Conservation (phyloP, 2,113 vertebrate species). For the Brachyhypopomus occidentalis region DNA sequence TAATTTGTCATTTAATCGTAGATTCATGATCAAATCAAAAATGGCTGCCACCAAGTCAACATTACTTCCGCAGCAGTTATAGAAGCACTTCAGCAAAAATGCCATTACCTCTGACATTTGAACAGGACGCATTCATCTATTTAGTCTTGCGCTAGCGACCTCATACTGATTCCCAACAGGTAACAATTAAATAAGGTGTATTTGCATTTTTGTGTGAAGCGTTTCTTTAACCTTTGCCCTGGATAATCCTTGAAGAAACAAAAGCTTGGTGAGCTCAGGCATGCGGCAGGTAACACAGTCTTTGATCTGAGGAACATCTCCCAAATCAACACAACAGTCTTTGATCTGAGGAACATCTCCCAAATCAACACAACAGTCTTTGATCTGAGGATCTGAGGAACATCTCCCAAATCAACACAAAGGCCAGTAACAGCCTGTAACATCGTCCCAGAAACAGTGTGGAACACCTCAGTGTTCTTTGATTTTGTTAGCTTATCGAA, state of each 20-base stretch:
- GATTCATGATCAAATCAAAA: neutral
- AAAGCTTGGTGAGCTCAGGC: conserved; percentile 51
- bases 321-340: conserved; percentile 67
- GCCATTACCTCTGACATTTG: neutral
- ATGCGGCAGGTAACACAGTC: conserved; percentile 16
- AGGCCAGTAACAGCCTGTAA: conserved; percentile 58
- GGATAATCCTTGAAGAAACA: neutral
- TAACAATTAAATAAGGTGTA: neutral
- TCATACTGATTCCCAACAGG: neutral
- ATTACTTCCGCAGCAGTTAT: neutral
- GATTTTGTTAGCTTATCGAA: conserved; percentile 76
- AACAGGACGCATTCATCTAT: neutral
- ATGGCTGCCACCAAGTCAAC: neutral
- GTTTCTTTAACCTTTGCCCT: neutral
- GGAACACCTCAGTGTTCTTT: conserved; percentile 54
- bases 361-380: conserved; percentile 65
- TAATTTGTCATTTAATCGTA: neutral
- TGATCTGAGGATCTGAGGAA: conserved; percentile 17
- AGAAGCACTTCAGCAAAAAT: neutral
- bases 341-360: conserved; percentile 46
- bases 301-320: conserved; percentile 23
- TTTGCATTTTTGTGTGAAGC: neutral
- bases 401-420: conserved; percentile 65
- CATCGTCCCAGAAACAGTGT: conserved; percentile 55
- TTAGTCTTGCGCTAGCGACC: neutral